phyloP scores from a whole-genome alignment of 2,888 invertebrate species.

The Aquatica leii region DNA sequence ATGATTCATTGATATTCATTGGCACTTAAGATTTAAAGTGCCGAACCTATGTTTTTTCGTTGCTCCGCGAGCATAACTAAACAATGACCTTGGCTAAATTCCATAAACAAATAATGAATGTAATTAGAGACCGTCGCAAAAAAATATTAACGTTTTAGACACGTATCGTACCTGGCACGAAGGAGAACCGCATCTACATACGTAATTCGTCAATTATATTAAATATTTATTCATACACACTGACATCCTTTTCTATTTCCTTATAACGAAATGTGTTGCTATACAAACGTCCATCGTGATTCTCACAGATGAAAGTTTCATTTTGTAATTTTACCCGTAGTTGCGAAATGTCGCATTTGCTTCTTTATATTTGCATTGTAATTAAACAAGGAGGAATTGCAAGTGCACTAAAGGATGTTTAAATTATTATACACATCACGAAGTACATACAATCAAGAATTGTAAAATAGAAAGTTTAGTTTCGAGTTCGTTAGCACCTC shows the following conservation, averaged over 20 bases:
- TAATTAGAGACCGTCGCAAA: background rate
- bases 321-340: background rate
- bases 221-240: constrained; percentile 20
- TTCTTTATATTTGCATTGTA: constrained; percentile 19
- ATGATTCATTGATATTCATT: background rate
- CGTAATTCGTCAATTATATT: constrained; percentile 23
- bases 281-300: too few relatives aligned
- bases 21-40: constrained; percentile 10
- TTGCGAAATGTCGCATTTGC: constrained; percentile 22
- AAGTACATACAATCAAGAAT: constrained; percentile 40
- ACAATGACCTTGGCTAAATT: background rate
- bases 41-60: background rate
- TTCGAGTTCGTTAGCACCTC: constrained; percentile 51
- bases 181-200: constrained; percentile 31
- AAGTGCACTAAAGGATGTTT: constrained; percentile 10
- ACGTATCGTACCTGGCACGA: constrained; percentile 32
- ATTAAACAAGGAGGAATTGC: background rate
- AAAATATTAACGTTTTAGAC: constrained; percentile 16
- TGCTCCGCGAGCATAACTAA: background rate
- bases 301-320: too few relatives aligned
- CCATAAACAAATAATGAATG: background rate
- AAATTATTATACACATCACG: constrained; percentile 32
- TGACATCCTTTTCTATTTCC: constrained; percentile 12
- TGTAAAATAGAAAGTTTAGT: constrained; percentile 53
- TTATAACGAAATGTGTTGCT: too few relatives aligned